A percentile compares a stretch with the other conserved stretches of the same genome.
These are phyloP conservation scores for Axinella damicornis DNA, from an alignment of 37 sponge, comb jelly and placozoan species.

Conservation along the genomic window DNA sequence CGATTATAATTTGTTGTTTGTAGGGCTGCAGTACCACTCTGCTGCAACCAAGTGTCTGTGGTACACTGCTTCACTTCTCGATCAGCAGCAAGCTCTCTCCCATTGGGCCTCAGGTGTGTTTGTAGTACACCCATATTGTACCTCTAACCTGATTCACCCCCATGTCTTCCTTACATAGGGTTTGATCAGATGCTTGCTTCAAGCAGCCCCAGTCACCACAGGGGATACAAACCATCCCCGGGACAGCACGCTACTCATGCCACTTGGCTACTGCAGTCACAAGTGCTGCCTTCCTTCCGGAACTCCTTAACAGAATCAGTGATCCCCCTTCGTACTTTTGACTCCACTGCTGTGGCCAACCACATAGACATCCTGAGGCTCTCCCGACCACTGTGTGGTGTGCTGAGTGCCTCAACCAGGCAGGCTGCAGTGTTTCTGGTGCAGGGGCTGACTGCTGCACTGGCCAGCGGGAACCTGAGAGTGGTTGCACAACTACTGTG, in stretches of 20 bases:
- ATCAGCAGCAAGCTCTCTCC: neutral
- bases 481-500: neutral
- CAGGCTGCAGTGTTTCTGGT: neutral
- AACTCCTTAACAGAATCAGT: too few species aligned
- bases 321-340: too few species aligned
- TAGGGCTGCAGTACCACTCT: constrained; percentile 11
- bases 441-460: neutral
- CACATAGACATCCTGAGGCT: neutral
- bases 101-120: constrained; percentile 31
- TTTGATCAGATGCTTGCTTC: neutral
- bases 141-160: too few species aligned
- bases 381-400: neutral
- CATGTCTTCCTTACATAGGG: neutral
- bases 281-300: too few species aligned
- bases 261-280: too few species aligned
- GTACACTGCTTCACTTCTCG: neutral
- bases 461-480: neutral
- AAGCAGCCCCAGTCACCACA: neutral
- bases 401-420: neutral
- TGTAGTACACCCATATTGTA: too few species aligned
- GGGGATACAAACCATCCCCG: neutral
- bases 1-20: too few species aligned
- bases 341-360: neutral
- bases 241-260: neutral
- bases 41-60: constrained; percentile 9